Evolutionary conservation across 1,140 invertebrate species (phyloP).

Genomic region (Aporrectodea caliginosa): DNA sequence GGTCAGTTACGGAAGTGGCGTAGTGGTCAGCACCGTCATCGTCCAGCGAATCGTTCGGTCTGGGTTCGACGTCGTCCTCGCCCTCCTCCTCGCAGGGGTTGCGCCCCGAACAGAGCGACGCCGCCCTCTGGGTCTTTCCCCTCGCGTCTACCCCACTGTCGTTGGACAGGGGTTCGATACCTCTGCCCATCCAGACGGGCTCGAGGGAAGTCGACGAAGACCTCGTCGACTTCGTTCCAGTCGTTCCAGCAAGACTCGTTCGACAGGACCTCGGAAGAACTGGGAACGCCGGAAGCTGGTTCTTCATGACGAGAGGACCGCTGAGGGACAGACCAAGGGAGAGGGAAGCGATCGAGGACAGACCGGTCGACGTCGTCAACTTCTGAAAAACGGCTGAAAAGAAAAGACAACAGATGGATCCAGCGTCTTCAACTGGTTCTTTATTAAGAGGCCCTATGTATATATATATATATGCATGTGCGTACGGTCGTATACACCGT

Average conservation of each 20-base stretch:
- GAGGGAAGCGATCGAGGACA: slow-evolving; percentile 17
- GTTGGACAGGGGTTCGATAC: too few relatives aligned
- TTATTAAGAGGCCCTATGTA: too few relatives aligned
- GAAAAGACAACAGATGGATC: too few relatives aligned
- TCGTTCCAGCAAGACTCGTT: not conserved
- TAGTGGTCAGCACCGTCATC: not conserved
- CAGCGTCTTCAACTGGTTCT: too few relatives aligned
- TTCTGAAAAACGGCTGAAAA: not conserved
- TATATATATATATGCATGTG: too few relatives aligned
- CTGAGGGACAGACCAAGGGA: slow-evolving; percentile 14
- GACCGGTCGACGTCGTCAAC: slow-evolving; percentile 17
- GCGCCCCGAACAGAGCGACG: not conserved
- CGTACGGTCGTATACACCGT: too few relatives aligned
- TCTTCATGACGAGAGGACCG: not conserved
- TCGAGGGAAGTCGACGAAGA: not conserved
- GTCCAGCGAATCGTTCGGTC: too few relatives aligned
- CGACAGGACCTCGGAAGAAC: not conserved
- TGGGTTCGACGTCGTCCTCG: not conserved
- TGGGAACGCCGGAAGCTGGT: not conserved
- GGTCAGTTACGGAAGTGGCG: not conserved
- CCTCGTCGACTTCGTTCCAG: not conserved
- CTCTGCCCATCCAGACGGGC: not conserved
- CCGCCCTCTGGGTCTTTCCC: not conserved
- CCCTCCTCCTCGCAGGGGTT: not conserved
- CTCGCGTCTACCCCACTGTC: not conserved